phyloP scores from a whole-genome alignment of 2,888 invertebrate species.

The Laothoe populi region DNA sequence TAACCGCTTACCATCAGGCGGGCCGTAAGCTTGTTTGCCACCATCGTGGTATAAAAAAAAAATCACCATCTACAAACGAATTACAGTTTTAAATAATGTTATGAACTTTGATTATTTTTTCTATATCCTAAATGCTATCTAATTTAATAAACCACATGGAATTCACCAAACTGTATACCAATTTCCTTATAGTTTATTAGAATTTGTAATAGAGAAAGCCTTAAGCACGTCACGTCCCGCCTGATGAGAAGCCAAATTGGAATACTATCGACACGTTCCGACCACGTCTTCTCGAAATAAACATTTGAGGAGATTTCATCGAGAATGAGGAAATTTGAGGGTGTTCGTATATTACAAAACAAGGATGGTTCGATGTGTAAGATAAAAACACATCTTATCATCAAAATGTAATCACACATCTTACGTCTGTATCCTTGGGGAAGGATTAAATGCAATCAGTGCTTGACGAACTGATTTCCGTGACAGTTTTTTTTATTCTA shows the following conservation, averaged over 20 bases:
- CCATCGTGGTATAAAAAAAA: no score
- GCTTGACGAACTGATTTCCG: no score
- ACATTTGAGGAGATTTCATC: background rate
- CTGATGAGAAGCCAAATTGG: conserved; percentile 21
- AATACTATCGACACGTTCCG: conserved; percentile 3
- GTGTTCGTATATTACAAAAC: background rate
- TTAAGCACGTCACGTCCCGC: conserved; percentile 18
- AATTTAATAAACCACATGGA: background rate
- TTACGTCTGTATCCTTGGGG: no score
- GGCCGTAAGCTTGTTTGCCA: no score
- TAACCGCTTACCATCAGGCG: no score
- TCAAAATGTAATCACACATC: no score
- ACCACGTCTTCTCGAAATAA: conserved; percentile 20
- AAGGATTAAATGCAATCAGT: no score
- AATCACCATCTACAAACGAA: no score
- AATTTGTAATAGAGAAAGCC: conserved; percentile 16
- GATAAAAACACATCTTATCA: no score
- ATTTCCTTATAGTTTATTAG: conserved; percentile 11
- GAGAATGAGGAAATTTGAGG: background rate
- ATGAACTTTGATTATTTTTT: no score
- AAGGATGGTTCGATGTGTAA: background rate
- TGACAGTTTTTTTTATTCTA: no score
- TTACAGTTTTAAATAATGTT: no score
- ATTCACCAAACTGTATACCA: background rate
- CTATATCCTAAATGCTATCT: background rate